phyloP scores from a whole-genome alignment of 2,113 vertebrate species.

The Marmota monax region DNA sequence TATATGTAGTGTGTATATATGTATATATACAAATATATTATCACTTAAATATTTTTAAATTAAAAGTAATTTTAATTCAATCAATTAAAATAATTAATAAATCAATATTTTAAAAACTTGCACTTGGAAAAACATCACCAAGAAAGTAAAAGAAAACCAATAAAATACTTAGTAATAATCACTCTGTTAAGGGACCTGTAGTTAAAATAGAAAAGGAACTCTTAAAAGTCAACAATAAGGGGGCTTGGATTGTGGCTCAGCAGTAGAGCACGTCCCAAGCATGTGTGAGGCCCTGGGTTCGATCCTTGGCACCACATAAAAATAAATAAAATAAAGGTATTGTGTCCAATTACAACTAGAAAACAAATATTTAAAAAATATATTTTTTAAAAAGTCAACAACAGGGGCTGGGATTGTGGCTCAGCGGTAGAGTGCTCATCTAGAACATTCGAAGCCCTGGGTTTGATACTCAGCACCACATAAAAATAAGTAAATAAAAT shows the following conservation, averaged over 20 bases:
- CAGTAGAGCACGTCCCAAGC: no score
- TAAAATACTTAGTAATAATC: background rate
- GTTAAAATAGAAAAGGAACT: background rate
- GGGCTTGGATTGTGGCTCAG: no score
- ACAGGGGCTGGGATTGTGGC: background rate
- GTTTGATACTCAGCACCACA: no score
- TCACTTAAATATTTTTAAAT: background rate
- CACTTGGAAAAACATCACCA: background rate
- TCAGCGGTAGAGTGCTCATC: no score
- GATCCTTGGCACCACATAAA: no score
- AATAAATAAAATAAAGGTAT: no score
- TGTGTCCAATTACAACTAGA: no score
- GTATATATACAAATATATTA: background rate
- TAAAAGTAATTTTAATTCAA: background rate
- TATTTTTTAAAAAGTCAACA: background rate
- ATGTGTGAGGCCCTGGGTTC: no score
- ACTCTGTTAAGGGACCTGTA: background rate
- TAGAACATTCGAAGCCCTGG: no score
- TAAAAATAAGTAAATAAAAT: no score
- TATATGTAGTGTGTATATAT: background rate
- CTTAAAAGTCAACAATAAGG: no score
- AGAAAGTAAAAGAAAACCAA: background rate
- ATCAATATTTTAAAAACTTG: background rate
- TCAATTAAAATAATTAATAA: background rate
- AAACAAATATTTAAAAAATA: no score